These are phyloP conservation scores for Cherax destructor DNA, from an alignment of 1,140 invertebrate species.

Conservation along the genomic window DNA sequence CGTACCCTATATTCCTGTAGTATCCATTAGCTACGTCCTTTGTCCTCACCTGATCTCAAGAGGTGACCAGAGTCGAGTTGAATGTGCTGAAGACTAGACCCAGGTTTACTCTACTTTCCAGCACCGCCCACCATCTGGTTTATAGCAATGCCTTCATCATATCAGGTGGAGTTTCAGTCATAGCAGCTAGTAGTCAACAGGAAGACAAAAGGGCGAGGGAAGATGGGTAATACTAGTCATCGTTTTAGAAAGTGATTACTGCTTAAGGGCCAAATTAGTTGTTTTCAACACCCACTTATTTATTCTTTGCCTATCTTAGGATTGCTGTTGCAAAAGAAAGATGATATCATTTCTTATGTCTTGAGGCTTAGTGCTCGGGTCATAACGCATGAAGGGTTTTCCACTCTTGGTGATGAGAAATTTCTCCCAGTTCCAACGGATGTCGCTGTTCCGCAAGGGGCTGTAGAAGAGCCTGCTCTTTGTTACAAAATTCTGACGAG, in stretches of 20 bases:
- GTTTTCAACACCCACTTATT: background rate
- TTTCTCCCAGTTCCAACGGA: constrained; percentile 82
- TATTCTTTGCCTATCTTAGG: background rate
- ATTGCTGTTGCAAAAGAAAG: constrained; percentile 56
- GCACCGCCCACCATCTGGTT: constrained; percentile 29
- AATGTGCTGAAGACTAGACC: constrained; percentile 3
- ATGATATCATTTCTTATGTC: constrained; percentile 73
- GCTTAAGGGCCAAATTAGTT: background rate
- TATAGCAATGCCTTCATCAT: constrained; percentile 28
- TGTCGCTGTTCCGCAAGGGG: constrained; percentile 76
- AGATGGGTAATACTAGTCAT: background rate
- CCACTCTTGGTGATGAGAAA: constrained; percentile 78
- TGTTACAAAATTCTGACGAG: constrained; percentile 72
- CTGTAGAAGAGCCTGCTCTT: constrained; percentile 76
- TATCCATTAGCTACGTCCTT: background rate
- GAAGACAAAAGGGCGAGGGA: background rate
- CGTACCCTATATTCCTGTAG: background rate
- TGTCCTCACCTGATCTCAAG: background rate
- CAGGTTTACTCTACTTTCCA: background rate
- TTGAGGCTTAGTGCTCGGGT: constrained; percentile 73
- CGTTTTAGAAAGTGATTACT: background rate
- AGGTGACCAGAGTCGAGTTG: background rate
- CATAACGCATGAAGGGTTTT: constrained; percentile 74
- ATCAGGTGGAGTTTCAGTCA: background rate
- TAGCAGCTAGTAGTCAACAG: background rate